Percentiles rank a stretch among this genome's conserved stretches.
Conservation (phyloP, 2,888 invertebrate species). For the Rhagonycha lutea region DNA sequence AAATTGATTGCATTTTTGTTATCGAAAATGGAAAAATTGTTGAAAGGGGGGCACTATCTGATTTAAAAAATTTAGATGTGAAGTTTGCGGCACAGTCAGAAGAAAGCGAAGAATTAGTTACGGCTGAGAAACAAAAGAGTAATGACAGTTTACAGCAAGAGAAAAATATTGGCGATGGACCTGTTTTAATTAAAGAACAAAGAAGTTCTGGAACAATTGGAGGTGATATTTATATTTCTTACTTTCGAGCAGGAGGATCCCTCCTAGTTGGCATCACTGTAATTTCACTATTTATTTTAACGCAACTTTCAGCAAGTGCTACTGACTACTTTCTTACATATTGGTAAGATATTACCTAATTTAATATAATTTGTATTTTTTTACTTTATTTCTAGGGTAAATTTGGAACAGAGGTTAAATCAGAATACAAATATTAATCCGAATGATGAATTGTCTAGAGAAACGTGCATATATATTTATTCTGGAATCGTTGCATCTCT, state of each 20-base stretch:
- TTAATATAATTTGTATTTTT: background rate
- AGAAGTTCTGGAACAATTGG: constrained; percentile 63
- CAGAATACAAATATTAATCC: constrained; percentile 8
- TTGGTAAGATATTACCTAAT: constrained; percentile 60
- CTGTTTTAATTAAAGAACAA: constrained; percentile 59
- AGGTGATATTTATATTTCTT: constrained; percentile 66
- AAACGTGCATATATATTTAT: constrained; percentile 53
- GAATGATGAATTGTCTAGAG: background rate
- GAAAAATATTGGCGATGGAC: background rate
- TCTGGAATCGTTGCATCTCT: constrained; percentile 44
- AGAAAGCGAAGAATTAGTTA: constrained; percentile 38
- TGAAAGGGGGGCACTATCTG: constrained; percentile 68
- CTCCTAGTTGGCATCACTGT: constrained; percentile 64
- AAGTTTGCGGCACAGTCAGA: constrained; percentile 64
- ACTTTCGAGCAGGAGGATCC: constrained; percentile 74
- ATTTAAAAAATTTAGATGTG: constrained; percentile 68
- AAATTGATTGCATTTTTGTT: constrained; percentile 58
- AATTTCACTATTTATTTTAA: constrained; percentile 64
- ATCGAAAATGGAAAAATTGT: constrained; percentile 60
- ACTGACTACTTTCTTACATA: constrained; percentile 79
- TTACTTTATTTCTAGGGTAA: constrained; percentile 43
- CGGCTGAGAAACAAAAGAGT: background rate
- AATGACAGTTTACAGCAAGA: constrained; percentile 45
- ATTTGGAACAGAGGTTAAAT: constrained; percentile 43
- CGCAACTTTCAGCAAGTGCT: constrained; percentile 73